Conservation (phyloP, 2,113 vertebrate genomes). For the Copsychus sechellarum region DNA sequence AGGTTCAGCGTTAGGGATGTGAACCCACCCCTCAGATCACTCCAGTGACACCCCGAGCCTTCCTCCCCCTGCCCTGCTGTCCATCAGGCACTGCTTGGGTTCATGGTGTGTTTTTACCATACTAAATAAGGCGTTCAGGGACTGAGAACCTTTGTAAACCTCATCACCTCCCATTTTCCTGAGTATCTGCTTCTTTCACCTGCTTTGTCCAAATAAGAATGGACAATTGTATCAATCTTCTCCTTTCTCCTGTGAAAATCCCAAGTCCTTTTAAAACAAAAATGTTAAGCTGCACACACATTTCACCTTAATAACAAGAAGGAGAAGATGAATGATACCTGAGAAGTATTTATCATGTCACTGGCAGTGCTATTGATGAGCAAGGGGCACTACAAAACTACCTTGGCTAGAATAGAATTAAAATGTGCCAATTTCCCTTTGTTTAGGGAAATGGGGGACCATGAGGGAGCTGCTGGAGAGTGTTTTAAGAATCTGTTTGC, state of each 20-base stretch:
- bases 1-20: accelerated
- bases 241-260: not conserved
- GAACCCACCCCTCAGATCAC: not conserved
- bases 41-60: not conserved
- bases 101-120: not conserved
- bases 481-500: not conserved
- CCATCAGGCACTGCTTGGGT: not conserved
- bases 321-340: conserved; percentile 47
- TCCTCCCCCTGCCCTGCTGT: accelerated
- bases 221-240: conserved; percentile 5
- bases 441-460: not conserved
- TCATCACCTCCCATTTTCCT: not conserved
- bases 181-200: not conserved
- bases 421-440: not conserved
- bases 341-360: conserved; percentile 38
- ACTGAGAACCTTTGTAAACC: not conserved
- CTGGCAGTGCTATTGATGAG: not conserved
- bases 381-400: not conserved
- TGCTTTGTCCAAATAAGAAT: not conserved
- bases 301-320: conserved; percentile 23
- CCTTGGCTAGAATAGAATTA: not conserved
- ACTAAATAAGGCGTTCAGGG: not conserved
- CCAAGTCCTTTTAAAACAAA: conserved; percentile 19
- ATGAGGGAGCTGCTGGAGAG: not conserved
- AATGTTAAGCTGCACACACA: conserved; percentile 21